phyloP scores from a whole-genome alignment of 2,797 vertebrate genomes.

The Pseudomugil tenellus region DNA sequence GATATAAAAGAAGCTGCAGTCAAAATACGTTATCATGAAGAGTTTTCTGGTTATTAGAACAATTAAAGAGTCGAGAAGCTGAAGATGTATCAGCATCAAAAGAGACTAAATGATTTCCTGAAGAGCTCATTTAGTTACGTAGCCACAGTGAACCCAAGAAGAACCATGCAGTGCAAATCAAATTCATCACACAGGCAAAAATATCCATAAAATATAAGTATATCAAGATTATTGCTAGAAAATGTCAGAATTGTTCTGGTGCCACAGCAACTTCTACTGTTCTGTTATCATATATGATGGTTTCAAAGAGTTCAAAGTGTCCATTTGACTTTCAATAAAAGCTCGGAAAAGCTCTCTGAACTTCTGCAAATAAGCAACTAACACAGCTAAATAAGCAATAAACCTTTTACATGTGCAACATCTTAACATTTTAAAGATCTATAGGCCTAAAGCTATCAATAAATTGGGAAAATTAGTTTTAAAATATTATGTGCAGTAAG shows the following conservation, averaged over 20 bases:
- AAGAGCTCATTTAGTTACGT: background rate
- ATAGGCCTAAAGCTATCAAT: too few species aligned
- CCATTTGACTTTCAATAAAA: too few species aligned
- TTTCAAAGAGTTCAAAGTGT: too few species aligned
- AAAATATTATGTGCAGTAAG: background rate
- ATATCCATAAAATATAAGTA: background rate
- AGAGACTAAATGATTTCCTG: background rate
- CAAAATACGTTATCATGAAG: background rate
- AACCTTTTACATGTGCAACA: background rate
- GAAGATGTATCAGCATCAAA: background rate
- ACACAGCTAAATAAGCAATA: background rate
- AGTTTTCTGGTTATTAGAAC: background rate
- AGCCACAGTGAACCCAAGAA: background rate
- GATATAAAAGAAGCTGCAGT: background rate
- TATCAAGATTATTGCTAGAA: background rate
- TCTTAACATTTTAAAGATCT: background rate
- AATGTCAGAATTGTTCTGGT: background rate
- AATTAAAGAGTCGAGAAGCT: background rate
- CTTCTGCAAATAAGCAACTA: background rate
- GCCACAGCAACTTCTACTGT: background rate
- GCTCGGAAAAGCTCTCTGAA: background rate
- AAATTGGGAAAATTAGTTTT: background rate
- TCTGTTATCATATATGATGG: background rate
- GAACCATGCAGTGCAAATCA: background rate
- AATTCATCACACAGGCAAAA: background rate